These are phyloP conservation scores for Epizoanthus rinbou DNA, from an alignment of 92 coral and sea anemone species.

Conservation along the genomic window DNA sequence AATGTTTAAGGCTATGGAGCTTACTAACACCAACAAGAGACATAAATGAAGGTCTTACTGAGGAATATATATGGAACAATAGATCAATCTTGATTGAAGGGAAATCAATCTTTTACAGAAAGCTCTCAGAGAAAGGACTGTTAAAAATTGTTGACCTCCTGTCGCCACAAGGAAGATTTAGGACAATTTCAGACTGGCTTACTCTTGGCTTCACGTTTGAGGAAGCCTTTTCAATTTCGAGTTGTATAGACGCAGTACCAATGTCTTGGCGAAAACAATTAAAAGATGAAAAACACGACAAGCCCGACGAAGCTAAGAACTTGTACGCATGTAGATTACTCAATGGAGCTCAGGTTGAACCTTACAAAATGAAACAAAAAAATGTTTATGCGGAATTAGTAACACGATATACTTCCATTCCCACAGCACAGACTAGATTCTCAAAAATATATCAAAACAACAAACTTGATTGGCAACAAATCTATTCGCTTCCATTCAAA, in stretches of 20 bases:
- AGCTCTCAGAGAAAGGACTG: slow-evolving; percentile 8
- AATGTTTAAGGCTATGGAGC: slow-evolving; percentile 19
- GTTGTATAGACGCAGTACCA: slow-evolving; percentile 16
- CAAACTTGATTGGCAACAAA: not conserved
- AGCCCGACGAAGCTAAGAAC: not conserved
- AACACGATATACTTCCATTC: not conserved
- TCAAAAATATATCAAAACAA: not conserved
- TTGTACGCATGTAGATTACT: not conserved
- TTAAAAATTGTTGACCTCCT: not conserved
- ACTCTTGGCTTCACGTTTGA: not conserved
- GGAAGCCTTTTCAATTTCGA: not conserved
- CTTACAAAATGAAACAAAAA: not conserved
- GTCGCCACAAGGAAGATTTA: not conserved
- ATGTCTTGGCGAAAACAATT: slow-evolving; percentile 5
- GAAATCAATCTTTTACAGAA: slow-evolving; percentile 24
- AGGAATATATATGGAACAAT: slow-evolving; percentile 38
- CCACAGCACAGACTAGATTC: not conserved
- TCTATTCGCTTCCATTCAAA: not conserved
- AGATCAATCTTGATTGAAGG: slow-evolving; percentile 7
- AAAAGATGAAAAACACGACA: not conserved
- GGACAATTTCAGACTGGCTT: not conserved
- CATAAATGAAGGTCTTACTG: slow-evolving; percentile 19
- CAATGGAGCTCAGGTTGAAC: not conserved
- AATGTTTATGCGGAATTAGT: not conserved
- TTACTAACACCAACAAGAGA: slow-evolving; percentile 20